phyloP scores from a whole-genome alignment of 2,888 invertebrate genomes.

The Drosophila prostipennis region DNA sequence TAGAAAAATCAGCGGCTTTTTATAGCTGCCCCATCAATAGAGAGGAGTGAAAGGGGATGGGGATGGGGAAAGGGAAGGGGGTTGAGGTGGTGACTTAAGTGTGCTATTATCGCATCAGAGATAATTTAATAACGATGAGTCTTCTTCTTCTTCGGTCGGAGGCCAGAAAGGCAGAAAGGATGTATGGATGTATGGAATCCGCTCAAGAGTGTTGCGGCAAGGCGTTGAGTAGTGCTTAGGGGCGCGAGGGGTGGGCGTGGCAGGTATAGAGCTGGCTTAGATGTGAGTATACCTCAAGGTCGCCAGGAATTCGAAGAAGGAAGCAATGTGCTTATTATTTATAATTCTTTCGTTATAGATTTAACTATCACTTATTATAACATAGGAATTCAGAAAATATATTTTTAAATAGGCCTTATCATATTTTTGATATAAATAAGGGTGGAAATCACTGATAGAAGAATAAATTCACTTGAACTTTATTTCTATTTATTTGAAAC shows the following conservation, averaged over 20 bases:
- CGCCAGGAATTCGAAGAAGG: constrained; percentile 15
- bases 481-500: too few relatives aligned
- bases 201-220: constrained; percentile 62
- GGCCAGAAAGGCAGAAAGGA: constrained; percentile 47
- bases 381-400: too few relatives aligned
- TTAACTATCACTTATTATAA: not conserved
- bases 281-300: constrained; percentile 57
- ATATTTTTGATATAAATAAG: too few relatives aligned
- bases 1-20: constrained; percentile 78
- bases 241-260: constrained; percentile 3
- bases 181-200: constrained; percentile 60
- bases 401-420: too few relatives aligned
- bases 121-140: constrained; percentile 81
- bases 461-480: too few relatives aligned
- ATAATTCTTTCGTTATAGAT: not conserved
- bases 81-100: constrained; percentile 66
- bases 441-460: too few relatives aligned
- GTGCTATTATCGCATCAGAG: constrained; percentile 81
- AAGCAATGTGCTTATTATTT: not conserved
- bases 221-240: constrained; percentile 58
- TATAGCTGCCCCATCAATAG: constrained; percentile 56
- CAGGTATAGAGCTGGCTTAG: constrained; percentile 4
- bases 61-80: not conserved
- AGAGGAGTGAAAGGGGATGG: not conserved
- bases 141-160: constrained; percentile 38